phyloP scores from a whole-genome alignment of 2,113 vertebrate species.

The Ascaphus truei region DNA sequence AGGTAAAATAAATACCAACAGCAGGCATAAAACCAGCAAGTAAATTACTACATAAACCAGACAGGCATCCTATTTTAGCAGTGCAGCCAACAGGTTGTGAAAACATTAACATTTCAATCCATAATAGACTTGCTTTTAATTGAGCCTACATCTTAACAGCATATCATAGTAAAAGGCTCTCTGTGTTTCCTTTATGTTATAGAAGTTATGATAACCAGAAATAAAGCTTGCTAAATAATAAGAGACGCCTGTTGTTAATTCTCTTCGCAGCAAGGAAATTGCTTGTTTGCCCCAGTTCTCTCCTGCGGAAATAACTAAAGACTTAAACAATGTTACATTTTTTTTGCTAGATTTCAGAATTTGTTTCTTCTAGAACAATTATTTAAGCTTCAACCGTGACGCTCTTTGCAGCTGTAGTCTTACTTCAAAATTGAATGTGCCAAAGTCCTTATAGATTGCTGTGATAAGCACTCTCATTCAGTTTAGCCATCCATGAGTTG shows the following conservation, averaged over 20 bases:
- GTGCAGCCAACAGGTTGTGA: neutral
- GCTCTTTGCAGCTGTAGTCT: constrained; percentile 2
- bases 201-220: constrained; percentile 25
- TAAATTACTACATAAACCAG: too few relatives aligned
- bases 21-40: too few relatives aligned
- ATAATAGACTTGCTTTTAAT: constrained; percentile 15
- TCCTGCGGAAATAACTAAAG: neutral
- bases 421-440: constrained; percentile 3
- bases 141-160: constrained; percentile 6
- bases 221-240: constrained; percentile 20
- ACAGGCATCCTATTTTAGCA: neutral
- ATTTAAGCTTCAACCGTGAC: neutral
- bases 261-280: constrained; percentile 18
- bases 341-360: constrained; percentile 12
- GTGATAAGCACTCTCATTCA: constrained; percentile 25
- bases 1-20: too few relatives aligned
- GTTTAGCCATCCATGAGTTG: neutral
- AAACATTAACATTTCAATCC: neutral
- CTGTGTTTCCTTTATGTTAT: constrained; percentile 27
- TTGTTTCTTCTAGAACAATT: constrained; percentile 20
- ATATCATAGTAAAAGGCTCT: constrained; percentile 19
- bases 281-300: constrained; percentile 14
- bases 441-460: constrained; percentile 24
- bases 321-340: constrained; percentile 4
- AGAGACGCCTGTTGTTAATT: constrained; percentile 21